Percentiles rank a stretch among this genome's conserved stretches.
phyloP scores from a whole-genome alignment of 2,888 invertebrate genomes.

The Conus canariensis region DNA sequence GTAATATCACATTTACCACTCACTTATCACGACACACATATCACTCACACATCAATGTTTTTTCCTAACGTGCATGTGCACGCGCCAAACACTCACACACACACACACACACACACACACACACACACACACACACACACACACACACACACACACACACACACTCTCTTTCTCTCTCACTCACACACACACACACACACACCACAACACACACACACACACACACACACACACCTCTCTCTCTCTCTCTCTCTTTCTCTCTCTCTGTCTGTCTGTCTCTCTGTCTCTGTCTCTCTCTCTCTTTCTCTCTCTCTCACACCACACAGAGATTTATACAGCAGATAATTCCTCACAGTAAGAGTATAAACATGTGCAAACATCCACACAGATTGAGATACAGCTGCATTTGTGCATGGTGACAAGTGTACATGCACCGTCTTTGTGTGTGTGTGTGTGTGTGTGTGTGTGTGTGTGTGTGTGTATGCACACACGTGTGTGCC shows the following conservation, averaged over 20 bases:
- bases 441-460: background rate
- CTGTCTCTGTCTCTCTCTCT: background rate
- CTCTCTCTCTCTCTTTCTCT: too few relatives aligned
- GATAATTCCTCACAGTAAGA: background rate
- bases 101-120: conserved; percentile 11
- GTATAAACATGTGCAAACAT: background rate
- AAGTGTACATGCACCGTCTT: background rate
- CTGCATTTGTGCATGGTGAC: background rate
- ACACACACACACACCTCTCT: background rate
- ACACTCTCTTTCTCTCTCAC: background rate
- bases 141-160: background rate
- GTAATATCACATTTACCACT: too few relatives aligned
- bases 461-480: conserved; percentile 27
- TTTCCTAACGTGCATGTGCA: background rate
- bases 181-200: background rate
- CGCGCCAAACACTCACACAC: background rate
- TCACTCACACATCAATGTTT: too few relatives aligned
- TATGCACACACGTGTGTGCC: background rate
- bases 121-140: background rate
- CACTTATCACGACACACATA: too few relatives aligned
- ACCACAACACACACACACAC: background rate
- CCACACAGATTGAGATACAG: background rate
- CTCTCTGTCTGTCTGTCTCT: background rate
- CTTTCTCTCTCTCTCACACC: background rate
- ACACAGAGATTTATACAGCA: too few relatives aligned